Evolutionary conservation across 2,113 vertebrate species (phyloP).

Genomic region (Alouatta palliata): DNA sequence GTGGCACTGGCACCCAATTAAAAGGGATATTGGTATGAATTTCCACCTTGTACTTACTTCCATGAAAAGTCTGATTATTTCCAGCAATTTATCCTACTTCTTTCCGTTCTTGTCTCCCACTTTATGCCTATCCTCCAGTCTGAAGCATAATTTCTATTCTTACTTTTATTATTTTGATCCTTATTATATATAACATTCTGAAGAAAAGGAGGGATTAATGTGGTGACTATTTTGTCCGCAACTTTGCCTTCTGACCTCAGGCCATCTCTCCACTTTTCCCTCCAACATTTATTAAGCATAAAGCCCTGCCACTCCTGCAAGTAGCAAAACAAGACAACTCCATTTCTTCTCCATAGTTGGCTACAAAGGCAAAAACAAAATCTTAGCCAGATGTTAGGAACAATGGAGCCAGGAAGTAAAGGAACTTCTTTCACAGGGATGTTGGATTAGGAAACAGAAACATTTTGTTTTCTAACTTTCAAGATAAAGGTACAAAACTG

Average conservation of each 20-base stretch:
- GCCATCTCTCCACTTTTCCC: not conserved
- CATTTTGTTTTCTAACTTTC: constrained; percentile 55
- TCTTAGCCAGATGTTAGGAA: not conserved
- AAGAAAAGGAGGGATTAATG: not conserved
- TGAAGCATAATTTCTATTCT: not conserved
- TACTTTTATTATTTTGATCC: not conserved
- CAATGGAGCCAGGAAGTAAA: not conserved
- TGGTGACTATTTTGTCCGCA: not conserved
- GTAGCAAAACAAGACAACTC: not conserved
- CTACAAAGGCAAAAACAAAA: not conserved
- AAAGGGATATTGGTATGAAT: too few relatives aligned
- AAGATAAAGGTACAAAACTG: not conserved
- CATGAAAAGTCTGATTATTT: not conserved
- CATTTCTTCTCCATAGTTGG: not conserved
- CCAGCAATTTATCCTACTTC: not conserved
- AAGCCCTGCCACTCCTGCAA: not conserved
- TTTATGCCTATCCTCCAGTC: not conserved
- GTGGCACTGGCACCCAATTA: not conserved
- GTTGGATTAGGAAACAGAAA: constrained; percentile 36
- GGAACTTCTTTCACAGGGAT: not conserved
- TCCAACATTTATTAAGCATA: not conserved
- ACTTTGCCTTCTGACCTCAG: not conserved
- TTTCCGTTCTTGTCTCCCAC: not conserved
- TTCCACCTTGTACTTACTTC: not conserved
- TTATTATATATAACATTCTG: not conserved